These are phyloP conservation scores for Galagoides demidoff DNA, from an alignment of 2,797 vertebrate genomes.

Conservation along the genomic window DNA sequence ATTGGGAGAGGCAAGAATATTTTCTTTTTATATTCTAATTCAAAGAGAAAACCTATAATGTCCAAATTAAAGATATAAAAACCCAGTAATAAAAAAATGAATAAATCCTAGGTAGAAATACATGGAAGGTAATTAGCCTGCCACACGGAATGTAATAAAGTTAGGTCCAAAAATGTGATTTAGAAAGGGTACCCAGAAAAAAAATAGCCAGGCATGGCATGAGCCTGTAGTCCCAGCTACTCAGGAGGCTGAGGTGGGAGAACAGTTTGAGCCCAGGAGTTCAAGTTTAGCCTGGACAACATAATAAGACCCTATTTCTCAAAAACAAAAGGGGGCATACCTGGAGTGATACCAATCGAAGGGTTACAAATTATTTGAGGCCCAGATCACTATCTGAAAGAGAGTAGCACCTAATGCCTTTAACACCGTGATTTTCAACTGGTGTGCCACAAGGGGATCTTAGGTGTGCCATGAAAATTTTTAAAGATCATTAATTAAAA, in stretches of 20 bases:
- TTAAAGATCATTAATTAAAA: no score
- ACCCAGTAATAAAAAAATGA: background rate
- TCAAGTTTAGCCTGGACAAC: background rate
- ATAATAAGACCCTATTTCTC: background rate
- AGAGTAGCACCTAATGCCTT: background rate
- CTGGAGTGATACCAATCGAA: background rate
- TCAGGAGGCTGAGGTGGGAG: background rate
- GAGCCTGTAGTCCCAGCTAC: background rate
- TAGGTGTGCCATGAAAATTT: no score
- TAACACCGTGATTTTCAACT: no score
- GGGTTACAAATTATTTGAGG: no score
- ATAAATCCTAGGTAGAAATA: background rate
- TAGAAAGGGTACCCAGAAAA: background rate
- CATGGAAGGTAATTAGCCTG: background rate
- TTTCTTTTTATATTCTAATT: constrained; percentile 9
- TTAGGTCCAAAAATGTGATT: background rate
- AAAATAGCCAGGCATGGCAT: background rate
- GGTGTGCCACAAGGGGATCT: no score
- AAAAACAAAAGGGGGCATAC: background rate
- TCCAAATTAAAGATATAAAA: background rate
- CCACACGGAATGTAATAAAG: no score
- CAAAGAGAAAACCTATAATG: background rate
- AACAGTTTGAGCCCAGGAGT: background rate
- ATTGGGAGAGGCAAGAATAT: background rate
- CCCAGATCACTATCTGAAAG: background rate